Evolutionary conservation across 2,888 invertebrate genomes (phyloP).

Genomic region (Parnassius smintheus): DNA sequence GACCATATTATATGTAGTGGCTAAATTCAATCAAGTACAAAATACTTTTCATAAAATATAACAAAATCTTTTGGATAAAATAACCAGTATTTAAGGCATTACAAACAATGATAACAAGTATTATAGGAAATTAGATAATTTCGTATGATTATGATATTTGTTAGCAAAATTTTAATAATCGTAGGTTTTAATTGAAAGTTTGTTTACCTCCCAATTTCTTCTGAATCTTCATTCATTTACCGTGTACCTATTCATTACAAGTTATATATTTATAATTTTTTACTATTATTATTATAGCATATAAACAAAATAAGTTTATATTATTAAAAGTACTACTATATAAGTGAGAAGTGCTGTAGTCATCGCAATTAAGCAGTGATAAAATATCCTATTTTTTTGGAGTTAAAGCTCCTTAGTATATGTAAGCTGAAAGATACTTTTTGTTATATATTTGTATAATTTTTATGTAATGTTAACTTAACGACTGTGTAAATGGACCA

Average conservation of each 20-base stretch:
- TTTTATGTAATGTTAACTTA: constrained; percentile 59
- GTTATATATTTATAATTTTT: not conserved
- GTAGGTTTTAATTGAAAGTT: too few relatives aligned
- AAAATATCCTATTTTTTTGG: constrained; percentile 29
- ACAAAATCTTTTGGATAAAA: too few relatives aligned
- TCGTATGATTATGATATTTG: too few relatives aligned
- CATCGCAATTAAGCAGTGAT: constrained; percentile 36
- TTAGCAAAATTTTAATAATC: too few relatives aligned
- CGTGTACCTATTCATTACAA: too few relatives aligned
- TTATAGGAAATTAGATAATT: too few relatives aligned
- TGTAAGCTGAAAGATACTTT: constrained; percentile 36
- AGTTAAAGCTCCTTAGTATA: constrained; percentile 16
- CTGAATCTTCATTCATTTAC: too few relatives aligned
- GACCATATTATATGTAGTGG: not conserved
- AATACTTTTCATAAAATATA: too few relatives aligned
- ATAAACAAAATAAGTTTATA: constrained; percentile 50
- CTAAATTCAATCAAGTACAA: constrained; percentile 1
- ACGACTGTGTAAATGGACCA: constrained; percentile 67
- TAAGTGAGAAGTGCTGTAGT: constrained; percentile 44
- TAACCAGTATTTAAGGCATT: too few relatives aligned
- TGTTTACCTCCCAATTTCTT: too few relatives aligned
- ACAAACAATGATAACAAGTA: too few relatives aligned
- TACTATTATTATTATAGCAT: not conserved
- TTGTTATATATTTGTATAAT: constrained; percentile 62
- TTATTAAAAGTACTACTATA: constrained; percentile 38